Evolutionary conservation across 2,888 invertebrate species (phyloP), one percentile per base, ranked within the genome.

Genomic region (Pterobdella sp.): DNA sequence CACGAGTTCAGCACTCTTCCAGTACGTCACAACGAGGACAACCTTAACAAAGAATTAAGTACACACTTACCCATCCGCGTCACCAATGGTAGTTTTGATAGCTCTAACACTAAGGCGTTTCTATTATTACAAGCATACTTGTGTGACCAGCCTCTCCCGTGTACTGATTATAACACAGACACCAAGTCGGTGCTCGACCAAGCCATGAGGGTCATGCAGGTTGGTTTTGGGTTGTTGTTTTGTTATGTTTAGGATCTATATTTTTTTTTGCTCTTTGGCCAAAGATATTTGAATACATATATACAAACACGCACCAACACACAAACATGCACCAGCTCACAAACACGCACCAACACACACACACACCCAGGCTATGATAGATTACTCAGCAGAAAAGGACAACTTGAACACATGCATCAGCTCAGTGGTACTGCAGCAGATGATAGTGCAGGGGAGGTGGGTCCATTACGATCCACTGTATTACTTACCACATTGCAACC

Each of bases 181-280:
- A 89, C 93, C 52, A 97, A 98, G 85, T 93, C 94, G 22, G 94
- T 96, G 0, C 86, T 99, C 69, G 98, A 99, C 85, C 96, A 98
- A 84, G 89, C 94, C 29, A 90, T 96, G 64, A 88, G 98, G 81
- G 92, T 98, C 1, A 42, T 76, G n/a, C 85, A 95, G 91, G 95
- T 77, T 60, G 37, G 69, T 52, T n/a, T 7, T 0, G 26, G 18
- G 29, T n/a, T 14, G 22, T 14, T 66, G 31, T 35, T 31, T 26
- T 65, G 29, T 22, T 1, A n/a, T 66, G 7, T 1, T 3, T n/a
- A 4, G 26, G 7, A 64, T 7, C 14, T 29, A 22, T 67, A 10
- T 31, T 32, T 32, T 4, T 10, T 14, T 37, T 3, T 68, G 42
- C 26, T 42, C 2, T 68, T 18, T 26, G 14, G 2, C 2, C 26